Conservation (phyloP, 2,797 vertebrate species). For the Ptychobarbus kaznakovi region DNA sequence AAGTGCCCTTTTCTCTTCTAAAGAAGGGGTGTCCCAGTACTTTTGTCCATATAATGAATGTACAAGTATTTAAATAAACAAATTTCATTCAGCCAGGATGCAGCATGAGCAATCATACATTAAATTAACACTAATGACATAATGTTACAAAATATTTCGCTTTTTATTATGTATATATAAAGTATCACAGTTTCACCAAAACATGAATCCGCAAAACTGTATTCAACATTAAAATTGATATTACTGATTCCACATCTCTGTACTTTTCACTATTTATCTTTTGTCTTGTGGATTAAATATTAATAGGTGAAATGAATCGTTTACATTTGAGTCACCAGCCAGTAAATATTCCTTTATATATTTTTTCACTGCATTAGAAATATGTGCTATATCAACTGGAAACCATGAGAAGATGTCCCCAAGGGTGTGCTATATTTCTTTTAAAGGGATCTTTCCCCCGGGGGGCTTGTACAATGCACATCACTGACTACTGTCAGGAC, state of each 20-base stretch:
- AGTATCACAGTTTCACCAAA: not conserved
- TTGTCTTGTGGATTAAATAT: slow-evolving; percentile 25
- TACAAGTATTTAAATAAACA: too few species aligned
- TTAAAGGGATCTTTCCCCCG: not conserved
- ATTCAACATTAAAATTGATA: not conserved
- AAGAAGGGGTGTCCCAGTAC: too few species aligned
- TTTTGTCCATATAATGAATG: too few species aligned
- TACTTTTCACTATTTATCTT: not conserved
- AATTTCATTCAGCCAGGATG: too few species aligned
- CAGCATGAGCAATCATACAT: not conserved
- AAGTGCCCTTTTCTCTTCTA: too few species aligned
- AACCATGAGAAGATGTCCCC: not conserved
- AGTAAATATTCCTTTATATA: not conserved
- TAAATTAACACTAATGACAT: not conserved
- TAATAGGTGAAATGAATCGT: slow-evolving; percentile 18
- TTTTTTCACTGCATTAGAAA: not conserved
- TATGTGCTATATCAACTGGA: not conserved
- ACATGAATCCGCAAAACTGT: not conserved
- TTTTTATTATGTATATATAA: too few species aligned
- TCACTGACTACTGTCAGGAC: slow-evolving; percentile 32
- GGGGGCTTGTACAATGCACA: not conserved
- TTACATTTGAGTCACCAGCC: slow-evolving; percentile 23
- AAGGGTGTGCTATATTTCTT: slow-evolving; percentile 2
- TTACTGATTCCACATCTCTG: not conserved
- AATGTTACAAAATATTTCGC: not conserved